phyloP scores from a whole-genome alignment of 2,888 invertebrate genomes.

The Lysandra bellargus region DNA sequence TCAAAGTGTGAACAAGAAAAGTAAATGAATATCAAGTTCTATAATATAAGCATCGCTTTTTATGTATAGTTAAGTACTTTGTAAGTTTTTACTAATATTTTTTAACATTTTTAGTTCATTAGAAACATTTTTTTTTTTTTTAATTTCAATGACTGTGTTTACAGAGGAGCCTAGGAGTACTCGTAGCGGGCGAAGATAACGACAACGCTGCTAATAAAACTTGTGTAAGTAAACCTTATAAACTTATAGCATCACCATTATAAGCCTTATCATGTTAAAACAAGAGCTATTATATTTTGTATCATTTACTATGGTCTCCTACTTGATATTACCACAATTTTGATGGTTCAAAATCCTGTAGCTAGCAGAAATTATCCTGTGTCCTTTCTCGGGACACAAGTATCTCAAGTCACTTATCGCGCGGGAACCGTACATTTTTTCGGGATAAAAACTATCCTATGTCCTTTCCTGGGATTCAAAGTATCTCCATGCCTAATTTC shows the following conservation, averaged over 20 bases:
- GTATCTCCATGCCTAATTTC: no score
- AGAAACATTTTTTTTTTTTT: background rate
- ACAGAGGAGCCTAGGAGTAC: constrained; percentile 17
- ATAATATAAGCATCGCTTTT: background rate
- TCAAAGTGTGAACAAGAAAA: constrained; percentile 1
- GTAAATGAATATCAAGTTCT: background rate
- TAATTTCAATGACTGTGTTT: background rate
- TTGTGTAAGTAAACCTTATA: background rate
- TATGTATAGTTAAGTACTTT: background rate
- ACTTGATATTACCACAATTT: no score
- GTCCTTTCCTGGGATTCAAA: no score
- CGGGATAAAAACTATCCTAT: no score
- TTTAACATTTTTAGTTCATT: background rate
- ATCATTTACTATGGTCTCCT: no score
- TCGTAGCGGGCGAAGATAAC: constrained; percentile 14
- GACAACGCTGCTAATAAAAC: background rate
- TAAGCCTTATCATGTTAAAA: no score
- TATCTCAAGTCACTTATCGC: no score
- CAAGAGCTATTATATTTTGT: no score
- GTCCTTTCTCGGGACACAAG: no score
- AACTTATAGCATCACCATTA: background rate
- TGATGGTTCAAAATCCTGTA: no score
- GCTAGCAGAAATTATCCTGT: no score
- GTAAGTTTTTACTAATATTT: background rate
- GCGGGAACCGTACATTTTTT: no score